Conservation (phyloP, 1,140 invertebrate species). For the Planococcus citri region DNA sequence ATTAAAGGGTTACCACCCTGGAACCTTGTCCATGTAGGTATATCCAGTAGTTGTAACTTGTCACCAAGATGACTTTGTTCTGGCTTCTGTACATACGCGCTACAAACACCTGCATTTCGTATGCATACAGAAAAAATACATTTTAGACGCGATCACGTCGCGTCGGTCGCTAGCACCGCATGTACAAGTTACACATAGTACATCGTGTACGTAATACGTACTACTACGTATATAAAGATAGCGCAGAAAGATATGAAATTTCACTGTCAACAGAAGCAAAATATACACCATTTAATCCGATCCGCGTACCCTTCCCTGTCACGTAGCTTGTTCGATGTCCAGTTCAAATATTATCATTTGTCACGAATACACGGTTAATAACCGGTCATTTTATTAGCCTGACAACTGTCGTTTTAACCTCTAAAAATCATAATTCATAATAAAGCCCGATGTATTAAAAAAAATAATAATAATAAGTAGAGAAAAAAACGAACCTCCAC, state of each 20-base stretch:
- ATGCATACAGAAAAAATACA: too few species aligned
- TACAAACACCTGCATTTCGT: constrained; percentile 5
- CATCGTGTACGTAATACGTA: too few species aligned
- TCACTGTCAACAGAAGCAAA: constrained; percentile 13
- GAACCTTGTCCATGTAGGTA: not conserved
- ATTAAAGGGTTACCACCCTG: not conserved
- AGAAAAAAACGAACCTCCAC: not conserved
- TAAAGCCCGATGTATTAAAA: not conserved
- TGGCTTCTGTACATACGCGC: not conserved
- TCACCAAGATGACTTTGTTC: not conserved
- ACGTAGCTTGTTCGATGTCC: not conserved
- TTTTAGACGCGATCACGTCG: too few species aligned
- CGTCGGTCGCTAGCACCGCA: too few species aligned
- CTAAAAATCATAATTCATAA: constrained; percentile 16
- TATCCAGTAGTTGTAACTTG: not conserved
- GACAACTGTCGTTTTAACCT: constrained; percentile 13
- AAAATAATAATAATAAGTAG: not conserved
- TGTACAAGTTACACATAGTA: too few species aligned
- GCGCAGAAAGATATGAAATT: constrained; percentile 6
- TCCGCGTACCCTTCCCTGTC: not conserved
- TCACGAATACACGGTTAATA: constrained; percentile 10
- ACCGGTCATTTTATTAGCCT: constrained; percentile 17
- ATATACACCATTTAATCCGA: not conserved
- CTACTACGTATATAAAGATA: too few species aligned
- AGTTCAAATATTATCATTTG: constrained; percentile 18